A percentile compares a stretch with the other conserved stretches of the same genome.
These are phyloP conservation scores for Darevskia nairensis DNA, from an alignment of 2,797 vertebrate species.

Conservation along the genomic window DNA sequence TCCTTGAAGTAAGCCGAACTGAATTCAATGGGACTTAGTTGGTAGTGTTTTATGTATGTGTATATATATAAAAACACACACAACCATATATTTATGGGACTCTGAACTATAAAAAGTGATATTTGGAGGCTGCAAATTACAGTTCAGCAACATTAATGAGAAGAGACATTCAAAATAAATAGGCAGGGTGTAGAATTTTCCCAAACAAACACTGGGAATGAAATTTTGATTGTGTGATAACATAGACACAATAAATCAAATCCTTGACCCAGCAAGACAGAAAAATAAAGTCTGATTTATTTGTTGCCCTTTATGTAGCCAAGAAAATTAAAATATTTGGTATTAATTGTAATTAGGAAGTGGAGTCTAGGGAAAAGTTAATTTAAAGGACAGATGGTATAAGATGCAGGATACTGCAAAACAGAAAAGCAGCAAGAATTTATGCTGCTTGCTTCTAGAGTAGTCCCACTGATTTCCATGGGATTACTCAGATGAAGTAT, in stretches of 20 bases:
- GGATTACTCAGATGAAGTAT: not conserved
- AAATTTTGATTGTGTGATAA: slow-evolving; percentile 60
- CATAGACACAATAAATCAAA: slow-evolving; percentile 66
- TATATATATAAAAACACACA: not conserved
- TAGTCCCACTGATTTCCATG: not conserved
- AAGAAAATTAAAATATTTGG: slow-evolving; percentile 45
- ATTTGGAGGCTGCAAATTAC: slow-evolving; percentile 21
- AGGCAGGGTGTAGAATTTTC: slow-evolving; percentile 44
- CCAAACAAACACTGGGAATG: slow-evolving; percentile 52
- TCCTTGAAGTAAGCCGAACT: not conserved
- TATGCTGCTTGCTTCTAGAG: not conserved
- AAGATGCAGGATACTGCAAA: not conserved
- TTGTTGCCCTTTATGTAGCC: slow-evolving; percentile 55
- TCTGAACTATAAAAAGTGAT: not conserved
- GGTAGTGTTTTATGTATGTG: not conserved
- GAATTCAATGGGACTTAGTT: not conserved
- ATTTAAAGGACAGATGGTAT: not conserved
- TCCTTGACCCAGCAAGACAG: slow-evolving; percentile 35
- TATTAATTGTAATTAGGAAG: not conserved
- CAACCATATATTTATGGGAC: not conserved
- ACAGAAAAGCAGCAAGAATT: not conserved
- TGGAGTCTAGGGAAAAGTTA: not conserved
- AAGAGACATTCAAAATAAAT: slow-evolving; percentile 66
- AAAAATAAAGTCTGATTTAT: slow-evolving; percentile 52
- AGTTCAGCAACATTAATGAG: slow-evolving; percentile 56